Conservation (phyloP, 2,797 vertebrate species). For the Microcaecilia unicolor region DNA sequence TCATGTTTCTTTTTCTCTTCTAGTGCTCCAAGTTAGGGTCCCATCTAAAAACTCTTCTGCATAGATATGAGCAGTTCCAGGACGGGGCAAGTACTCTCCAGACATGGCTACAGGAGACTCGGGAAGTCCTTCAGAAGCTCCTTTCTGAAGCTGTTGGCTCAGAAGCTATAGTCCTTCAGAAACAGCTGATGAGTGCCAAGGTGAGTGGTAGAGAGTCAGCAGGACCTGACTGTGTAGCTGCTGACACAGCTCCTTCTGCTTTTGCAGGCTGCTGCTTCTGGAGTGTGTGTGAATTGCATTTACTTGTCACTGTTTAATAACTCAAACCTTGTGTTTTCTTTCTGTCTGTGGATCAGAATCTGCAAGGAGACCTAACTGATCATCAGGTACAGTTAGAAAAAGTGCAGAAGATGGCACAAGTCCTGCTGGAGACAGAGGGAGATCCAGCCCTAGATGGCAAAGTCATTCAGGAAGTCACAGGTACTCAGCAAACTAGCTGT, state of each 20-base stretch:
- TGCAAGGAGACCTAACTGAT: conserved; percentile 85
- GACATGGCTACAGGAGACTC: conserved; percentile 74
- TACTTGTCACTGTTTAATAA: too few relatives aligned
- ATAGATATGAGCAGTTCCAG: conserved; percentile 86
- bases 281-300: too few relatives aligned
- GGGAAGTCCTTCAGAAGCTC: conserved; percentile 59
- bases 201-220: too few relatives aligned
- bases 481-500: conserved; percentile 36
- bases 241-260: too few relatives aligned
- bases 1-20: rapidly evolving
- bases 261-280: too few relatives aligned
- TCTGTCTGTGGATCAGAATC: conserved; percentile 47
- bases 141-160: conserved; percentile 64
- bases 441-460: conserved; percentile 66
- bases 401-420: conserved; percentile 71
- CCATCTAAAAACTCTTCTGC: conserved; percentile 70
- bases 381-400: conserved; percentile 83
- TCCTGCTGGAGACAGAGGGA: conserved; percentile 72
- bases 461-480: conserved; percentile 70
- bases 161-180: conserved; percentile 69
- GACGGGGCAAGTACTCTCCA: conserved; percentile 69
- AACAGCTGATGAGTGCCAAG: conserved; percentile 72
- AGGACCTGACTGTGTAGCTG: too few relatives aligned
- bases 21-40: conserved; percentile 79
- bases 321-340: too few relatives aligned